Evolutionary conservation across 2,888 invertebrate genomes (phyloP).

Genomic region (Epsilonema sp.): DNA sequence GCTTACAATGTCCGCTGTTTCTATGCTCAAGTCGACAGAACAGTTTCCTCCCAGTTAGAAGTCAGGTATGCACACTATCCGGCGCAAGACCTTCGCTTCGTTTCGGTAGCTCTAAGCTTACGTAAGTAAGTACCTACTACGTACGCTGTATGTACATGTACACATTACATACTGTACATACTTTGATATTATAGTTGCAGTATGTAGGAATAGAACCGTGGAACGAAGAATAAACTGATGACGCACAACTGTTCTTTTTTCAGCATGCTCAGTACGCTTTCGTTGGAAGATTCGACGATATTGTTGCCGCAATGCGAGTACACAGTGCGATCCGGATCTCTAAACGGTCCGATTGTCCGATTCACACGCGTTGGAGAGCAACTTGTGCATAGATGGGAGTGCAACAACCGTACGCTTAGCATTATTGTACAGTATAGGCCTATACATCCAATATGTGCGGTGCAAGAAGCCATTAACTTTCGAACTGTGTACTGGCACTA

Average conservation of each 20-base stretch:
- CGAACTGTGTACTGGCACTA: too few species aligned
- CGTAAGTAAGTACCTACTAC: too few species aligned
- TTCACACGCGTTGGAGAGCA: slow-evolving; percentile 15
- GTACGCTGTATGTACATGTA: too few species aligned
- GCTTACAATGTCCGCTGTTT: slow-evolving; percentile 22
- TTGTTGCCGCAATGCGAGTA: slow-evolving; percentile 18
- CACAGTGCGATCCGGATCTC: slow-evolving; percentile 13
- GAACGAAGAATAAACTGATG: too few species aligned
- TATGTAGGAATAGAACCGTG: too few species aligned
- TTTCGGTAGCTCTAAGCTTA: too few species aligned
- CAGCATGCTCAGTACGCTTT: slow-evolving; percentile 15
- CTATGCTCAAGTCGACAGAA: slow-evolving; percentile 16
- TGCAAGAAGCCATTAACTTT: too few species aligned
- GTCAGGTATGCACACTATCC: slow-evolving; percentile 14
- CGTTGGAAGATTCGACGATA: slow-evolving; percentile 15
- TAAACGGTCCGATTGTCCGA: slow-evolving; percentile 15
- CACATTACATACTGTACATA: too few species aligned
- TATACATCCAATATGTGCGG: neutral
- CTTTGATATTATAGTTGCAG: too few species aligned
- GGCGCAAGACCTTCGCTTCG: too few species aligned
- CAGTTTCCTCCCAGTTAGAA: slow-evolving; percentile 14
- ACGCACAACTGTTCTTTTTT: too few species aligned
- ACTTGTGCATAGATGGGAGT: slow-evolving; percentile 20
- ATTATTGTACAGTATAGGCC: neutral
- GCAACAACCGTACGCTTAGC: slow-evolving; percentile 15